Conservation (phyloP, 2,888 invertebrate genomes). For the Melinaea menophilus region DNA sequence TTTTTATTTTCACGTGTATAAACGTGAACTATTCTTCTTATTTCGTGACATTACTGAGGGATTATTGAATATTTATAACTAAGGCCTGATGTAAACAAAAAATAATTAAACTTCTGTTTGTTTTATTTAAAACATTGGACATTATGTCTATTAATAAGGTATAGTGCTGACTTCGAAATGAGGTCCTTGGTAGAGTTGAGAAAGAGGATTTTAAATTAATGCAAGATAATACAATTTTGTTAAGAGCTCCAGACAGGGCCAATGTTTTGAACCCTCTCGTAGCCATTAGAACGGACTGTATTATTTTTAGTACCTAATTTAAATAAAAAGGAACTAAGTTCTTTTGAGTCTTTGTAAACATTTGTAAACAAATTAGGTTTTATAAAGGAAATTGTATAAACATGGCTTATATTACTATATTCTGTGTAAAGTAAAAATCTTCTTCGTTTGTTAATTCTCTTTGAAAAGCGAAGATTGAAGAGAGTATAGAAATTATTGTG, state of each 20-base stretch:
- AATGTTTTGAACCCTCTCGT: slow-evolving; percentile 61
- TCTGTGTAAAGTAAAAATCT: slow-evolving; percentile 17
- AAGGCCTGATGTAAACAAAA: no score
- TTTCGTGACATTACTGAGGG: not conserved
- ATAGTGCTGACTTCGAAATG: slow-evolving; percentile 42
- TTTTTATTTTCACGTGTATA: not conserved
- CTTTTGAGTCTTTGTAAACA: slow-evolving; percentile 64
- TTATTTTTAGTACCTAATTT: slow-evolving; percentile 74
- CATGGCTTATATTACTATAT: slow-evolving; percentile 22
- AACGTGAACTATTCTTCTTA: not conserved
- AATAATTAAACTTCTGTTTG: no score
- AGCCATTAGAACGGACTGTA: slow-evolving; percentile 56
- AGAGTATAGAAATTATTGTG: slow-evolving; percentile 44
- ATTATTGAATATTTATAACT: no score
- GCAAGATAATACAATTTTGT: slow-evolving; percentile 76
- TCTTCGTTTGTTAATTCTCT: slow-evolving; percentile 29
- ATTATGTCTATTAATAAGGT: no score
- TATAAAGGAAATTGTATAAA: slow-evolving; percentile 31
- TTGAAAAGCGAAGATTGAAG: slow-evolving; percentile 36
- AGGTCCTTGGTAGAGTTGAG: slow-evolving; percentile 36
- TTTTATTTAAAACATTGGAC: no score
- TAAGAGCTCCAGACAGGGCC: slow-evolving; percentile 57
- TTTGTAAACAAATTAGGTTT: slow-evolving; percentile 70
- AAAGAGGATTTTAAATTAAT: slow-evolving; percentile 69
- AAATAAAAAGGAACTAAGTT: slow-evolving; percentile 71